Percentiles rank a stretch among this genome's conserved stretches.
Conservation (phyloP, 2,888 invertebrate species). For the Cephus nigrinus region DNA sequence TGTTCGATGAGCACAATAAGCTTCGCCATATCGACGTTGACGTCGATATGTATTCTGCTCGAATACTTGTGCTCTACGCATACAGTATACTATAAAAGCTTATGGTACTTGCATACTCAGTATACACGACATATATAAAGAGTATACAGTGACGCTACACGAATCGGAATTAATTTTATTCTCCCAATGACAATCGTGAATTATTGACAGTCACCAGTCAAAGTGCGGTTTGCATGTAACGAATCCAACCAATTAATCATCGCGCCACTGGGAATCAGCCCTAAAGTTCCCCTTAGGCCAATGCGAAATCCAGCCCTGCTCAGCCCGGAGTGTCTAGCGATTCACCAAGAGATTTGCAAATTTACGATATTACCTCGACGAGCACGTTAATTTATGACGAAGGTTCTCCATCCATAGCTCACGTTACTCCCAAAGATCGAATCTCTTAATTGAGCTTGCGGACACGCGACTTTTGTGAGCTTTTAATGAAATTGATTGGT, state of each 20-base stretch:
- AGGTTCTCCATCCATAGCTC: not conserved
- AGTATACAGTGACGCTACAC: not conserved
- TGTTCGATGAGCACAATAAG: constrained; percentile 9
- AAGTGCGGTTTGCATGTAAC: constrained; percentile 20
- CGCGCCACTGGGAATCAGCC: constrained; percentile 31
- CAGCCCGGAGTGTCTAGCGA: not conserved
- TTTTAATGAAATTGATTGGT: not conserved
- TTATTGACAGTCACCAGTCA: constrained; percentile 13
- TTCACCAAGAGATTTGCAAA: not conserved
- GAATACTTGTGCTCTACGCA: not conserved
- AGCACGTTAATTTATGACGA: not conserved
- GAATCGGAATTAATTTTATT: constrained; percentile 31
- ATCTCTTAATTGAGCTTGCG: not conserved
- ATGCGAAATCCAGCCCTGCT: not conserved
- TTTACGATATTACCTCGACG: not conserved
- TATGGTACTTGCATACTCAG: not conserved
- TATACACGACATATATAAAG: not conserved
- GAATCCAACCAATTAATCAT: constrained; percentile 26
- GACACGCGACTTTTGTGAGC: not conserved
- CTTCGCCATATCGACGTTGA: not conserved
- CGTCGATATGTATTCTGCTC: not conserved
- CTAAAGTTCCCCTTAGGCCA: not conserved
- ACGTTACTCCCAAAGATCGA: not conserved
- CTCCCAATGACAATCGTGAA: constrained; percentile 19
- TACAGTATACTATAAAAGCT: not conserved